These are phyloP conservation scores for Pelochelys cantorii DNA, from an alignment of 2,797 vertebrate species.

Conservation along the genomic window DNA sequence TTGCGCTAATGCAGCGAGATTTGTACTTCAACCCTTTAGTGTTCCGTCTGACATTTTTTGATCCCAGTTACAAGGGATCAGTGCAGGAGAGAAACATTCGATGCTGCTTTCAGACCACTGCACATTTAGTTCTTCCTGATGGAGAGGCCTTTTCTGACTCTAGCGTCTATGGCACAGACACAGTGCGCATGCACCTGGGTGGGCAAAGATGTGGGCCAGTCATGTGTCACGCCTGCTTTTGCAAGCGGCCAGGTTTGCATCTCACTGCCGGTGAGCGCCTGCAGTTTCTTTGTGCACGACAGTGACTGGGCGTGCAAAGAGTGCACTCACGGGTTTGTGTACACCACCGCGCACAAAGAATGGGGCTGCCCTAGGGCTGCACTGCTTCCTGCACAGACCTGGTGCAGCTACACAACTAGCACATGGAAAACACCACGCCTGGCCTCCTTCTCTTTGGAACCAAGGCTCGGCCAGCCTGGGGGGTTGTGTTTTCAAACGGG, in stretches of 20 bases:
- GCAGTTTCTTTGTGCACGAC: not conserved
- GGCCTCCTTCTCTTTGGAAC: not conserved
- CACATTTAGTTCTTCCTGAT: not conserved
- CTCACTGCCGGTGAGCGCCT: not conserved
- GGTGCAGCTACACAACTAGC: not conserved
- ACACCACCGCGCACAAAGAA: not conserved
- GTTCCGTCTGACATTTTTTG: slow-evolving; percentile 12
- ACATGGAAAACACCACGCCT: not conserved
- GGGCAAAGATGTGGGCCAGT: not conserved
- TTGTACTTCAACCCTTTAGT: not conserved
- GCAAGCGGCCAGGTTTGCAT: not conserved
- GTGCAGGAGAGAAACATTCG: not conserved
- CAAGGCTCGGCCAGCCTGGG: not conserved
- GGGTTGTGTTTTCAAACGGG: not conserved
- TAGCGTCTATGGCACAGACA: not conserved
- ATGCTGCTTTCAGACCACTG: not conserved
- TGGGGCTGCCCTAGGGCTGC: not conserved
- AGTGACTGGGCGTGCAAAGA: not conserved
- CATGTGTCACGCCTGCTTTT: not conserved
- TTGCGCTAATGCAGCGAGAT: not conserved
- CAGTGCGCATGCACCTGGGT: no score
- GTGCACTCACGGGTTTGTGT: no score
- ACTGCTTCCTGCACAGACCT: not conserved
- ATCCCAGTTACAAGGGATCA: not conserved
- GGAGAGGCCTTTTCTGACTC: not conserved